Base-by-base conservation (phyloP, 2,888 invertebrate genomes). In the Spodoptera picta region DNA sequence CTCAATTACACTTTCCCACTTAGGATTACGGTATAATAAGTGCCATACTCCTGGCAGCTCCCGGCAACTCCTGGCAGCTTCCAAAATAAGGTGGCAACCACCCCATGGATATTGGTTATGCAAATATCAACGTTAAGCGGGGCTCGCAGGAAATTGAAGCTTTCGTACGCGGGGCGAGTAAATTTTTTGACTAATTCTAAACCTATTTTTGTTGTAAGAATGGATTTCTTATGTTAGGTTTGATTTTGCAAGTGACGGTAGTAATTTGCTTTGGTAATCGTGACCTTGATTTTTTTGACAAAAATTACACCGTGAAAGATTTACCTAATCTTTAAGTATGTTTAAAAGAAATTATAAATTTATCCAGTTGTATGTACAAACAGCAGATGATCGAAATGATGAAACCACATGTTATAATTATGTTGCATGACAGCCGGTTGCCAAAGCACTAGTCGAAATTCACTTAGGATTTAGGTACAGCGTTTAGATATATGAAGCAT, bases 41-140 rank as follows among this genome's bases (percentile, higher is more conserved):
- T 36, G 36, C 36, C 36, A 36, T 1, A 36, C 62, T 46, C n/a
- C 12, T 42, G 24, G 48, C 55, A 50, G 24, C 36, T 11, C 2
- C 42, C 14, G 19, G 27, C 27, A 41, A 44, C 36, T 44, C 47
- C 47, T 67, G 57, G 58, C 27, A 27, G 62, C 45, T 49, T 59
- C 49, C 50, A 41, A 49, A 41, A 62, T 62, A 46, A 60, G 65
- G 63, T 66, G 63, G 58, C 47, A 24, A 19, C 68, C 77, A 56
- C 68, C 66, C 75, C 10, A 41, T 66, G 55, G 65, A 78, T 77
- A 77, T 77, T 77, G 76, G 77, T 69, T 78, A 78, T 78, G 77
- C 76, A 73, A 77, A 77, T 78, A 66, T 75, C 46, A 46, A 54
- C 58, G 65, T 43, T 66, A 51, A 60, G 60, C 62, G 76, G 49